phyloP scores from a whole-genome alignment of 2,797 vertebrate genomes.

The Crocidura indochinensis region DNA sequence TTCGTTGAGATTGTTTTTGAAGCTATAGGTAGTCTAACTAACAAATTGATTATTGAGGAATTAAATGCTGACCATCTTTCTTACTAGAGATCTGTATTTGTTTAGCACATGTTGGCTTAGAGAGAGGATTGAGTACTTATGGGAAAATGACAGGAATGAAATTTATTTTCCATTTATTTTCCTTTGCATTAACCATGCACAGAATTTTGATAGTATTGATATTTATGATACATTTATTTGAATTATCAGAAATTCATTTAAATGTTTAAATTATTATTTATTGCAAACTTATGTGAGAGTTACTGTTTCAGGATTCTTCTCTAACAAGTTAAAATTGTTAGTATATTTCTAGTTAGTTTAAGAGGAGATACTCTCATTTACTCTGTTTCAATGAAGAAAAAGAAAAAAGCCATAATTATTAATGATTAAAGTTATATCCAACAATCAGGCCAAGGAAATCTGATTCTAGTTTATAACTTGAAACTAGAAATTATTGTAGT shows the following conservation, averaged over 20 bases:
- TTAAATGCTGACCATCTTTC: neutral
- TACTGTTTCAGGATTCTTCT: neutral
- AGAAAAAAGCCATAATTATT: constrained; percentile 7
- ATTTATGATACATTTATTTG: neutral
- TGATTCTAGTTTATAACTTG: neutral
- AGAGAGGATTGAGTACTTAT: neutral
- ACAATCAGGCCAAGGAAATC: constrained; percentile 14
- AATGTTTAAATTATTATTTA: constrained; percentile 21
- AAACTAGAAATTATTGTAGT: too few species aligned
- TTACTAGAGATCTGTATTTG: constrained; percentile 10
- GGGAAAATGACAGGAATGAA: neutral
- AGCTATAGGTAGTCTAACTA: constrained; percentile 19
- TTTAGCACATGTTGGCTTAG: neutral
- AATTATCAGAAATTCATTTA: constrained; percentile 6
- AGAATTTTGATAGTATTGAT: neutral
- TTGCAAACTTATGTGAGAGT: neutral
- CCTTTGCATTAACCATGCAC: neutral
- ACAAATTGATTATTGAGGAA: constrained; percentile 31
- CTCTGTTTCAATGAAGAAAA: too few species aligned
- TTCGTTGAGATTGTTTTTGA: neutral
- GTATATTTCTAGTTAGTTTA: neutral
- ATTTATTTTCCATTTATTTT: neutral
- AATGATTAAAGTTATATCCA: neutral
- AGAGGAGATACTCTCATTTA: neutral
- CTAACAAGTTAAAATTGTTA: neutral